Evolutionary conservation across 2,888 invertebrate species (phyloP).

Genomic region (Chrysopilus asiliformis): DNA sequence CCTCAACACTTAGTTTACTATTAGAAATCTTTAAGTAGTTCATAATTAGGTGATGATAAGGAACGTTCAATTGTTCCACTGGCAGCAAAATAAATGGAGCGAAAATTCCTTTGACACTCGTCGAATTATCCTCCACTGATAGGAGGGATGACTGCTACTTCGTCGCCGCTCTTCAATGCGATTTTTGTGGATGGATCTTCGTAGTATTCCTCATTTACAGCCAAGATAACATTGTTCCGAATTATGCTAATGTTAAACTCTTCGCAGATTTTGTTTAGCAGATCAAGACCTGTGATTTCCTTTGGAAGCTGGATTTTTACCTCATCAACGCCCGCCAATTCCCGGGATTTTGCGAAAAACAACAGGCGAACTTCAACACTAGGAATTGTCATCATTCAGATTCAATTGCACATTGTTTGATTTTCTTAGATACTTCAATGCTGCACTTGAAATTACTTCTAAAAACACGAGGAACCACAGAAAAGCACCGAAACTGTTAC

Average conservation of each 20-base stretch:
- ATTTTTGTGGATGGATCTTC: constrained; percentile 41
- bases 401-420: no score
- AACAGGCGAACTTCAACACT: no score
- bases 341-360: constrained; percentile 85
- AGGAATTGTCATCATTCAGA: no score
- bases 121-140: constrained; percentile 76
- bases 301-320: constrained; percentile 40
- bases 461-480: no score
- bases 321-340: constrained; percentile 55
- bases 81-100: background rate
- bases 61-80: background rate
- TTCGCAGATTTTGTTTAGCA: constrained; percentile 47
- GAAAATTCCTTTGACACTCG: background rate
- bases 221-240: constrained; percentile 56
- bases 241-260: constrained; percentile 53
- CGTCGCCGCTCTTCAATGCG: constrained; percentile 53
- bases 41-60: constrained; percentile 35
- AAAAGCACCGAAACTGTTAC: no score
- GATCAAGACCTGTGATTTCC: constrained; percentile 41
- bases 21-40: constrained; percentile 55
- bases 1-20: constrained; percentile 52
- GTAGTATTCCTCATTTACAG: constrained; percentile 72
- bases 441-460: no score
- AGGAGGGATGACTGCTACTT: constrained; percentile 85
- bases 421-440: no score